These are phyloP conservation scores for Anarhynchus alexandrinus DNA, from an alignment of 2,113 vertebrate species.

Conservation along the genomic window DNA sequence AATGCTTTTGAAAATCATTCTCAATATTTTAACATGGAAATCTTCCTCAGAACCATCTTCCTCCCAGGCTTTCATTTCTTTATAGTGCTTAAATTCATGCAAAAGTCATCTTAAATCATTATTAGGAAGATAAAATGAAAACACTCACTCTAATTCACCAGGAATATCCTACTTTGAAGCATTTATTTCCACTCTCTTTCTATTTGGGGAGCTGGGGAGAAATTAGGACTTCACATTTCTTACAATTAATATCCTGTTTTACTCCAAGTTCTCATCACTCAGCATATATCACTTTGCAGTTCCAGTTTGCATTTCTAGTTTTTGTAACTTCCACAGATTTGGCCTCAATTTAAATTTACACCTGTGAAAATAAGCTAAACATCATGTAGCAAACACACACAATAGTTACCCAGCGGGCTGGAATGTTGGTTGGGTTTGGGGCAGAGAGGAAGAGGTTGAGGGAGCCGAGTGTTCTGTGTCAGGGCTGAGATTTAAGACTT, in stretches of 20 bases:
- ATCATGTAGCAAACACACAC: neutral
- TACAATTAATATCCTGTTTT: constrained; percentile 19
- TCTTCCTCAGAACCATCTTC: constrained; percentile 9
- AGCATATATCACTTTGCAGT: neutral
- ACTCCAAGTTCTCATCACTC: neutral
- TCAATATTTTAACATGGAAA: constrained; percentile 22
- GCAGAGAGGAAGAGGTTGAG: neutral
- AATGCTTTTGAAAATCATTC: constrained; percentile 32
- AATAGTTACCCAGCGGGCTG: neutral
- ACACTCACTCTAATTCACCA: constrained; percentile 33
- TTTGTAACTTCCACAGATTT: neutral
- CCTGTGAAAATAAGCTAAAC: neutral
- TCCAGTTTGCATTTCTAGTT: neutral
- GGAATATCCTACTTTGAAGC: neutral
- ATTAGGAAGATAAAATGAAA: constrained; percentile 46
- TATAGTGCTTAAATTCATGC: constrained; percentile 9
- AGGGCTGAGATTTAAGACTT: constrained; percentile 1
- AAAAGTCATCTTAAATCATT: constrained; percentile 44
- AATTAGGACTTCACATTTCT: constrained; percentile 41
- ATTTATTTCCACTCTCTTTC: constrained; percentile 38
- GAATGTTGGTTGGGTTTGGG: neutral
- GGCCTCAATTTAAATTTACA: neutral
- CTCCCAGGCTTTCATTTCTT: constrained; percentile 8
- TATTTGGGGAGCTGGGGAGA: constrained; percentile 33
- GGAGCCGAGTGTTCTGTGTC: neutral